These are phyloP conservation scores for Lithodes maja DNA, from an alignment of 2,888 invertebrate species.

Conservation along the genomic window DNA sequence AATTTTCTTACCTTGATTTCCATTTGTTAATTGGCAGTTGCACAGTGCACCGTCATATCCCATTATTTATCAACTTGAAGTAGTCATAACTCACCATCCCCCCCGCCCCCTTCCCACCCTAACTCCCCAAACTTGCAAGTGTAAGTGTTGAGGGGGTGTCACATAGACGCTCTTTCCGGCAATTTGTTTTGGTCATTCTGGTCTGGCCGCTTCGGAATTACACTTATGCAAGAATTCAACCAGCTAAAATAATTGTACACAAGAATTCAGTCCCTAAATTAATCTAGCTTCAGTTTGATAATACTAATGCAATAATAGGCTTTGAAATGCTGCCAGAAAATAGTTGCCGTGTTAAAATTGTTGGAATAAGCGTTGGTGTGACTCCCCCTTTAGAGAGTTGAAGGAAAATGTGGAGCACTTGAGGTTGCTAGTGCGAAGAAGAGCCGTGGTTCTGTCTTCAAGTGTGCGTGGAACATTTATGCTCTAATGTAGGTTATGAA, in stretches of 20 bases:
- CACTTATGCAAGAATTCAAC: too few relatives aligned
- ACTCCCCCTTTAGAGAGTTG: not conserved
- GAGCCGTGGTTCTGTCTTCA: constrained; percentile 43
- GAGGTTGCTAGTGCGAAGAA: not conserved
- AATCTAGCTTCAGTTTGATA: too few relatives aligned
- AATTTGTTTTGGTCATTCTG: too few relatives aligned
- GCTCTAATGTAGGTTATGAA: constrained; percentile 34
- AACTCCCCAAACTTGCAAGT: constrained; percentile 52
- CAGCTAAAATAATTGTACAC: too few relatives aligned
- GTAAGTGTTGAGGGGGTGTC: constrained; percentile 41
- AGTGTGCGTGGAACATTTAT: constrained; percentile 34
- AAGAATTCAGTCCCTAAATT: too few relatives aligned
- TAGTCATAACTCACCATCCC: constrained; percentile 29
- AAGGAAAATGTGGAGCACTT: not conserved
- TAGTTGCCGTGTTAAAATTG: too few relatives aligned
- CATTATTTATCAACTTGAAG: constrained; percentile 63
- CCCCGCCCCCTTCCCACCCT: constrained; percentile 1
- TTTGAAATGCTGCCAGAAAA: too few relatives aligned
- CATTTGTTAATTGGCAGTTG: constrained; percentile 60
- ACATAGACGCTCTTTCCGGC: too few relatives aligned
- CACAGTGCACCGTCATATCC: constrained; percentile 59
- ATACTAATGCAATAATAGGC: too few relatives aligned
- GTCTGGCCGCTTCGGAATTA: too few relatives aligned
- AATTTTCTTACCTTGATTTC: constrained; percentile 55
- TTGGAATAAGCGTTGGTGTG: too few relatives aligned